These are phyloP conservation scores for Blastobasis adustella DNA, from an alignment of 2,888 invertebrate species.

Conservation along the genomic window DNA sequence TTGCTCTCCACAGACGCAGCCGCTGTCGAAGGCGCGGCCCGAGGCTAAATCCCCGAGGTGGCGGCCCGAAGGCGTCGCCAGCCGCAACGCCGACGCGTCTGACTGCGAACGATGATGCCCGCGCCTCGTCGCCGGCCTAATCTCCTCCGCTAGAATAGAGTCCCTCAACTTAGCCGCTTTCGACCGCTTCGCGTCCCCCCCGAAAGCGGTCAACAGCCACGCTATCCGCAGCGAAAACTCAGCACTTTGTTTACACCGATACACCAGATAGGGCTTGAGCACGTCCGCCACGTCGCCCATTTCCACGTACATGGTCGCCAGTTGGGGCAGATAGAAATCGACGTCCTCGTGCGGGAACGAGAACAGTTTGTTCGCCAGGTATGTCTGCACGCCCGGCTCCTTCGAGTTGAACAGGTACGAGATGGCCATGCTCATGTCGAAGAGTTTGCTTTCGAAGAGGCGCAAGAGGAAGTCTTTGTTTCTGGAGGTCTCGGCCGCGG, in stretches of 20 bases:
- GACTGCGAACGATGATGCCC: constrained; percentile 82
- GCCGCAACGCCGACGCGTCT: constrained; percentile 83
- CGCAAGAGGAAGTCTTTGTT: constrained; percentile 85
- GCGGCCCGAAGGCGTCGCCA: constrained; percentile 74
- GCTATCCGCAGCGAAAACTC: constrained; percentile 97
- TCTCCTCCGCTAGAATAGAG: constrained; percentile 62
- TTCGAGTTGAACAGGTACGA: constrained; percentile 98
- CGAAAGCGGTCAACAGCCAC: constrained; percentile 97
- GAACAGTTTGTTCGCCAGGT: constrained; percentile 98
- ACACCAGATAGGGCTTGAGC: constrained; percentile 63
- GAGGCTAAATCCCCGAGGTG: constrained; percentile 93
- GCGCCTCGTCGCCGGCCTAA: constrained; percentile 59
- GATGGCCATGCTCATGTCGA: constrained; percentile 98
- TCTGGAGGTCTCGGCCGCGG: constrained; percentile 52
- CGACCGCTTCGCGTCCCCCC: constrained; percentile 75
- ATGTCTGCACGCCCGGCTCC: constrained; percentile 97
- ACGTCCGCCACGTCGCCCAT: constrained; percentile 96
- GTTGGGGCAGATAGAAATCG: constrained; percentile 98
- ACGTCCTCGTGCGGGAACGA: constrained; percentile 94
- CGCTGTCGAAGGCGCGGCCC: constrained; percentile 97
- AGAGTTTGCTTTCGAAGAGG: constrained; percentile 95
- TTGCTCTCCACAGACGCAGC: constrained; percentile 91
- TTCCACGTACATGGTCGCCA: constrained; percentile 98
- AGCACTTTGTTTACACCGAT: constrained; percentile 89
- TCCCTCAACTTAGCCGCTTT: constrained; percentile 59